Base-by-base conservation (phyloP, 2,113 vertebrate species). In the Alexandromys fortis region DNA sequence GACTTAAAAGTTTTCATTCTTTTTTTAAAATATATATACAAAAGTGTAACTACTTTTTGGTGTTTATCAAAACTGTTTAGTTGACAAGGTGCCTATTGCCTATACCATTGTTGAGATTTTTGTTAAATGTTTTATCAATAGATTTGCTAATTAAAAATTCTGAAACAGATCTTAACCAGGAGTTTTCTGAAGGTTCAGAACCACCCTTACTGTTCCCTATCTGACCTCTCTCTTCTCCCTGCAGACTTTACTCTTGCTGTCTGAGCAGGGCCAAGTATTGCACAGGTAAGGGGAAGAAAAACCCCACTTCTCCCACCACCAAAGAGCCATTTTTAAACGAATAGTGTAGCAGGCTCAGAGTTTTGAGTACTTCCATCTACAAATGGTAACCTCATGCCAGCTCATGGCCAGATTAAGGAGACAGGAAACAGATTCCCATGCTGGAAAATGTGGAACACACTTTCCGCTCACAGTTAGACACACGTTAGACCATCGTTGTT, bases 31-130 rank as follows among this genome's bases (percentile, higher is more conserved):
- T 95, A 94, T 61, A n/a, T 95, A 94, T 95, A 95, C 22, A 92
- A 95, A 97, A 94, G 72, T 85, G 95, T 95, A 24, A 86, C 16
- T 95, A 77, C 96, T 97, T 98, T 95, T 97, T 96, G 97, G 61
- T 94, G 92, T 96, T 92, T 96, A 85, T 96, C 93, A 96, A 96
- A 98, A 98, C 73, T 75, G 91, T 95, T 98, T 85, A 98, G 87
- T 96, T 96, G 97, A 98, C 94, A 97, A 97, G 96, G 97, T 98
- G 98, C 98, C 98, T 98, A 70, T 97, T 98, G 98, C 98, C 98
- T 98, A 70, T 97, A 88, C 96, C 90, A 33, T 81, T 95, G 88
- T 94, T 98, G 33, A 55, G 52, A 97, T 98, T 98, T 97, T 97
- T 93, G 97, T 98, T 97, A 93, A 97, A 87, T 96, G n/a, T 95